These are phyloP conservation scores for Lasioglossum zephyrum DNA, from an alignment of 2,888 invertebrate genomes.

Conservation along the genomic window DNA sequence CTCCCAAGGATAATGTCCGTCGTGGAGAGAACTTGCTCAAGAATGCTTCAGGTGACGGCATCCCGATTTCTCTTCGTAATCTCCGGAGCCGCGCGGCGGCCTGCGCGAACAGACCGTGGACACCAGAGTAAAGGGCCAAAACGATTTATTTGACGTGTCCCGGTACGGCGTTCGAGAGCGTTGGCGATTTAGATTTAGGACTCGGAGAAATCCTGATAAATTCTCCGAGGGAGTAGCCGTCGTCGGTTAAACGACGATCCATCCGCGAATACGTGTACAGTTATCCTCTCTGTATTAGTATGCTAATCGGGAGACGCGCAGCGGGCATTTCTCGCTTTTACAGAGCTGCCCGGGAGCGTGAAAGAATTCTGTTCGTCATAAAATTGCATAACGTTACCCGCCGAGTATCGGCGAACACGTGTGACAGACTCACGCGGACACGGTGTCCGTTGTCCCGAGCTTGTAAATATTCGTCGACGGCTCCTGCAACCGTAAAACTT, in stretches of 20 bases:
- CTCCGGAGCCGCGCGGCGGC: constrained; percentile 14
- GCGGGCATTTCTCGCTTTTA: constrained; percentile 20
- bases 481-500: constrained; percentile 23
- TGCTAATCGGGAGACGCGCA: constrained; percentile 34
- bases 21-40: constrained; percentile 34
- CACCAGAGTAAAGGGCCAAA: constrained; percentile 40
- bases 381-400: constrained; percentile 22
- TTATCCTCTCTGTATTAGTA: constrained; percentile 28
- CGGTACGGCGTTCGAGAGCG: constrained; percentile 21
- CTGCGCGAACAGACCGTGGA: constrained; percentile 26
- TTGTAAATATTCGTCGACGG: constrained; percentile 24
- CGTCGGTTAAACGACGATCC: background rate
- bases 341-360: background rate
- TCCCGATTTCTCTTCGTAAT: constrained; percentile 65
- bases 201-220: constrained; percentile 59
- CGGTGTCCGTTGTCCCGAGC: background rate
- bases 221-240: constrained; percentile 28
- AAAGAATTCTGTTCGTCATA: background rate
- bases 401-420: background rate
- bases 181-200: constrained; percentile 61
- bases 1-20: constrained; percentile 44
- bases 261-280: constrained; percentile 35
- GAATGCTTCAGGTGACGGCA: constrained; percentile 22
- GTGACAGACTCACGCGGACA: background rate
- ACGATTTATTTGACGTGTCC: constrained; percentile 59